Evolutionary conservation across 1,140 invertebrate genomes (phyloP).

Genomic region (Megathymus violae): DNA sequence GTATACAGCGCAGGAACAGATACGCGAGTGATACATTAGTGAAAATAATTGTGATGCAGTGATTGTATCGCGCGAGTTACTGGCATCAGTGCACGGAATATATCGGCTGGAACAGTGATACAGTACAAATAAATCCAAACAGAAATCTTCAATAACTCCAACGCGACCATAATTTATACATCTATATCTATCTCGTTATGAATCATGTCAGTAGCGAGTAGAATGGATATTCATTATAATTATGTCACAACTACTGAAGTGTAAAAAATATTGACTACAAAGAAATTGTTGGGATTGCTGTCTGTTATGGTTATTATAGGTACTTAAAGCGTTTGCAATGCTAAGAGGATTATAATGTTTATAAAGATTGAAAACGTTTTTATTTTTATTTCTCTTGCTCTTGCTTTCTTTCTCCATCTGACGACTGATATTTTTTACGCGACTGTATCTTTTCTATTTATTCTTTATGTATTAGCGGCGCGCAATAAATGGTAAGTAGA

Average conservation of each 20-base stretch:
- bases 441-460: too few species aligned
- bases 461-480: too few species aligned
- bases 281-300: neutral
- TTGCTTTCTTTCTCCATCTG: too few species aligned
- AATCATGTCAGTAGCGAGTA: neutral
- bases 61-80: slow-evolving; percentile 2
- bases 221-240: neutral
- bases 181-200: slow-evolving; percentile 1
- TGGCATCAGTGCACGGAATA: slow-evolving; percentile 17
- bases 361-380: too few species aligned
- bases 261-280: neutral
- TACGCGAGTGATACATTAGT: neutral
- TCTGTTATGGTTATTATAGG: neutral
- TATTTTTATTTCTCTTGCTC: too few species aligned
- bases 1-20: neutral
- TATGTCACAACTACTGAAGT: neutral
- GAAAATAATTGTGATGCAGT: slow-evolving; percentile 19
- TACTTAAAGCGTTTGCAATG: too few species aligned
- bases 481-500: too few species aligned
- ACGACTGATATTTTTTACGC: too few species aligned
- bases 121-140: slow-evolving; percentile 15
- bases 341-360: too few species aligned
- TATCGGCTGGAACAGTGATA: slow-evolving; percentile 16
- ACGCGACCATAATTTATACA: neutral
- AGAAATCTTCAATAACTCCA: slow-evolving; percentile 9